Conservation (phyloP, 1,140 invertebrate genomes). For the Neodiprion pinetum region DNA sequence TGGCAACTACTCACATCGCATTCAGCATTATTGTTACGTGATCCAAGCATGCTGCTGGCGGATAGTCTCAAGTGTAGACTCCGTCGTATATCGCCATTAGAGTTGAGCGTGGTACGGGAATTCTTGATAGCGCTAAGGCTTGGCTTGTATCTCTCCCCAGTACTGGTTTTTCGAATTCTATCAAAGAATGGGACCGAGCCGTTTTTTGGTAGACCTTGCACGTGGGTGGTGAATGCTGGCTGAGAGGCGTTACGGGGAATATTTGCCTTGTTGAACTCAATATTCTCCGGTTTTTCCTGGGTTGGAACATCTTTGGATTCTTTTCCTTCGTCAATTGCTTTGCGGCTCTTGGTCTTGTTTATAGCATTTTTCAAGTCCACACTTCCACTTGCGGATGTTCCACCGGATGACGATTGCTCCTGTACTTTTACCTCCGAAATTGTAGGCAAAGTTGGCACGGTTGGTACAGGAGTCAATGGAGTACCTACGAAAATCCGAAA, state of each 20-base stretch:
- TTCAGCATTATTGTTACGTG: conserved; percentile 69
- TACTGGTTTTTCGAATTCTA: conserved; percentile 79
- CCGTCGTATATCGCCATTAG: conserved; percentile 64
- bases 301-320: conserved; percentile 36
- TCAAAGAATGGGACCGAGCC: conserved; percentile 89
- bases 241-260: conserved; percentile 84
- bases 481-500: conserved; percentile 46
- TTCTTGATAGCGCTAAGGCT: conserved; percentile 78
- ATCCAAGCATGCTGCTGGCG: conserved; percentile 66
- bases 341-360: conserved; percentile 52
- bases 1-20: conserved; percentile 62
- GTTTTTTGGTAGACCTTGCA: conserved; percentile 83
- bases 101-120: conserved; percentile 56
- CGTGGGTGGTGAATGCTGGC: conserved; percentile 82
- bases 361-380: conserved; percentile 50
- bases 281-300: conserved; percentile 49
- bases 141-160: conserved; percentile 79
- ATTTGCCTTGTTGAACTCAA: conserved; percentile 58
- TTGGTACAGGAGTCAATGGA: conserved; percentile 75
- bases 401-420: conserved; percentile 68
- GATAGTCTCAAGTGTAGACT: conserved; percentile 67
- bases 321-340: conserved; percentile 57
- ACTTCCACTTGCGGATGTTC: conserved; percentile 60
- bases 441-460: conserved; percentile 84
- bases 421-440: conserved; percentile 83